Evolutionary conservation across 2,888 invertebrate species (phyloP).

Genomic region (Apomyelois bistriatella): DNA sequence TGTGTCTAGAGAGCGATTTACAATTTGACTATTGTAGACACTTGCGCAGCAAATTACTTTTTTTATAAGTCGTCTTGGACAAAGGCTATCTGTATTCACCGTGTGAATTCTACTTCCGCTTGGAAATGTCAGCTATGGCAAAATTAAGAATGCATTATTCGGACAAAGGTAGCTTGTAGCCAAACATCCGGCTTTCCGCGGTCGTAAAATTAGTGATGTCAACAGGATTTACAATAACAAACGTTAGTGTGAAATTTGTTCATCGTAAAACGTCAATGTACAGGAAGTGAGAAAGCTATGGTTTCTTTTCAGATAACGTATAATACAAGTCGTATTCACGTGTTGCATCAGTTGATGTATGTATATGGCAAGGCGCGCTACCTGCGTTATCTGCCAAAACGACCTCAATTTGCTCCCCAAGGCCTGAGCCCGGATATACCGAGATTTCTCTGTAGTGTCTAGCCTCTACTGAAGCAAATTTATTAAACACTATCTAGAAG

Average conservation of each 20-base stretch:
- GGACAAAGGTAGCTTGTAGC: constrained; percentile 61
- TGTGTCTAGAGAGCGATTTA: constrained; percentile 53
- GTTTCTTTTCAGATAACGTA: constrained; percentile 1
- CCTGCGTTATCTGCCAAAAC: constrained; percentile 46
- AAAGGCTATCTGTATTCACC: constrained; percentile 42
- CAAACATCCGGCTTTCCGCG: constrained; percentile 71
- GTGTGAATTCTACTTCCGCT: constrained; percentile 56
- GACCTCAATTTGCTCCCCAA: constrained; percentile 61
- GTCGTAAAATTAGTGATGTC: constrained; percentile 37
- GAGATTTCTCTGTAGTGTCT: constrained; percentile 67
- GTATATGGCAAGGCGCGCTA: constrained; percentile 34
- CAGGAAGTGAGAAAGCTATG: constrained; percentile 14
- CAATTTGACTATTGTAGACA: constrained; percentile 47
- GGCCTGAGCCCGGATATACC: constrained; percentile 57
- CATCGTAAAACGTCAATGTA: constrained; percentile 13
- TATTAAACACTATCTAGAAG: constrained; percentile 29
- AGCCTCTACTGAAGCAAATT: constrained; percentile 51
- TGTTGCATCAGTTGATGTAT: not conserved
- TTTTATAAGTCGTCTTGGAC: constrained; percentile 38
- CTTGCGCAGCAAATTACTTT: constrained; percentile 49
- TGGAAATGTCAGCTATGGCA: constrained; percentile 46
- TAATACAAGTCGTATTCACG: constrained; percentile 2
- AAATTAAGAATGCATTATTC: constrained; percentile 55
- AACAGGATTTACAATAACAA: constrained; percentile 20
- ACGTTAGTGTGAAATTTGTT: constrained; percentile 9